phyloP scores from a whole-genome alignment of 2,888 invertebrate species.

The Pollenia labialis region DNA sequence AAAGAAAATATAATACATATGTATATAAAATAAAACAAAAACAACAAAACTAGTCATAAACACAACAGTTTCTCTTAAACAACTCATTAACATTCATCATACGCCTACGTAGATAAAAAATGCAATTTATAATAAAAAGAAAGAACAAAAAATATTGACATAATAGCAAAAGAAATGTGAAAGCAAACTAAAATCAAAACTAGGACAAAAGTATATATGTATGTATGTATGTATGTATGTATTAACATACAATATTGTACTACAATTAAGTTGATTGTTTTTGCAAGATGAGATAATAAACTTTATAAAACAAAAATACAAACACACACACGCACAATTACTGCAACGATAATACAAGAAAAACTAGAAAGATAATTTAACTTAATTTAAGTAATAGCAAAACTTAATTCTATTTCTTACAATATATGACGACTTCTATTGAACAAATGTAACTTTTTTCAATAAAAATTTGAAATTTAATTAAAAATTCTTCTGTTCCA shows the following conservation, averaged over 20 bases:
- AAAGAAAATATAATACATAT: too few species aligned
- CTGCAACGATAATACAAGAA: too few species aligned
- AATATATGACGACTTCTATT: too few species aligned
- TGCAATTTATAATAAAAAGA: conserved; percentile 20
- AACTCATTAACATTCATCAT: conserved; percentile 57
- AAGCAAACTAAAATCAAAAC: conserved; percentile 46
- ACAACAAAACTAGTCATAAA: neutral
- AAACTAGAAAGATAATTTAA: neutral
- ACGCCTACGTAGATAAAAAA: conserved; percentile 18
- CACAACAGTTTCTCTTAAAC: conserved; percentile 15
- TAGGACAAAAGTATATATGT: conserved; percentile 43
- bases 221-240: neutral
- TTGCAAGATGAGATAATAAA: conserved; percentile 48
- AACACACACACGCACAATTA: neutral
- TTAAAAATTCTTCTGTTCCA: too few species aligned
- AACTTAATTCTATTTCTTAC: too few species aligned
- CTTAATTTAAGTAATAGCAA: neutral
- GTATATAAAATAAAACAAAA: neutral
- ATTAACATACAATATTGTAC: neutral
- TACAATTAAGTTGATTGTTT: conserved; percentile 5
- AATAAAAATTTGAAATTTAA: too few species aligned
- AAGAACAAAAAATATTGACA: conserved; percentile 19
- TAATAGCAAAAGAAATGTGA: conserved; percentile 41
- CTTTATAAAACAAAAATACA: conserved; percentile 3
- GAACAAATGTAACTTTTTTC: too few species aligned